A percentile compares a stretch with the other conserved stretches of the same genome.
phyloP scores from a whole-genome alignment of 2,888 invertebrate genomes.

The Drosophila niveifrons region DNA sequence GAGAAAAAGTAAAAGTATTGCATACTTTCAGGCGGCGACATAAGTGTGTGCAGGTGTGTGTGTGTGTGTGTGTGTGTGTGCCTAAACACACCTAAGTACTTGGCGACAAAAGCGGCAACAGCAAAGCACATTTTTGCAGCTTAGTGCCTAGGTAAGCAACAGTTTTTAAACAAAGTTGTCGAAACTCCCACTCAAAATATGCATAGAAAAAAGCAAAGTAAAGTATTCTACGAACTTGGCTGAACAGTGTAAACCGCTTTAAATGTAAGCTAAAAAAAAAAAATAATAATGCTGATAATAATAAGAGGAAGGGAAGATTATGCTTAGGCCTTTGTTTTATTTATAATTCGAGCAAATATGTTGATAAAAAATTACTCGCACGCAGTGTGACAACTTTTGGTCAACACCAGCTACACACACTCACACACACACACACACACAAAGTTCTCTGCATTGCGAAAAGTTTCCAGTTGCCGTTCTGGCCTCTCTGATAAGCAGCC shows the following conservation, averaged over 20 bases:
- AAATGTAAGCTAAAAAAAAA: background rate
- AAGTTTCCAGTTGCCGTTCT: constrained; percentile 51
- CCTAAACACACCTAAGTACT: constrained; percentile 39
- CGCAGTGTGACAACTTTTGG: constrained; percentile 59
- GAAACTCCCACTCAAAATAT: constrained; percentile 8
- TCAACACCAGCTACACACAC: constrained; percentile 38
- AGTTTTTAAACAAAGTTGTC: constrained; percentile 34
- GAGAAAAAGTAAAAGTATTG: constrained; percentile 67
- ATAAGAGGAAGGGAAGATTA: background rate
- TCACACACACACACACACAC: constrained; percentile 11
- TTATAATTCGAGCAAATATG: constrained; percentile 42
- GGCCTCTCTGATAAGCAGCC: constrained; percentile 44
- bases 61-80: constrained; percentile 1
- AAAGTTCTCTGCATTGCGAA: constrained; percentile 42
- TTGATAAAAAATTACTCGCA: constrained; percentile 48
- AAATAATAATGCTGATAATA: too few relatives aligned
- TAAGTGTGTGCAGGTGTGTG: constrained; percentile 2
- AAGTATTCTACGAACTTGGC: constrained; percentile 38
- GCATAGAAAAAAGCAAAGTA: background rate
- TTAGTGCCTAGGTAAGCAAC: constrained; percentile 47
- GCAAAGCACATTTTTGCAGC: constrained; percentile 47
- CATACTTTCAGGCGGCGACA: constrained; percentile 67
- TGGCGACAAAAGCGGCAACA: constrained; percentile 36
- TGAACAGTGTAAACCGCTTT: constrained; percentile 9
- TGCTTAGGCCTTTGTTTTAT: constrained; percentile 37